Conservation (phyloP, 1,140 invertebrate species). For the Meteorus sp. region DNA sequence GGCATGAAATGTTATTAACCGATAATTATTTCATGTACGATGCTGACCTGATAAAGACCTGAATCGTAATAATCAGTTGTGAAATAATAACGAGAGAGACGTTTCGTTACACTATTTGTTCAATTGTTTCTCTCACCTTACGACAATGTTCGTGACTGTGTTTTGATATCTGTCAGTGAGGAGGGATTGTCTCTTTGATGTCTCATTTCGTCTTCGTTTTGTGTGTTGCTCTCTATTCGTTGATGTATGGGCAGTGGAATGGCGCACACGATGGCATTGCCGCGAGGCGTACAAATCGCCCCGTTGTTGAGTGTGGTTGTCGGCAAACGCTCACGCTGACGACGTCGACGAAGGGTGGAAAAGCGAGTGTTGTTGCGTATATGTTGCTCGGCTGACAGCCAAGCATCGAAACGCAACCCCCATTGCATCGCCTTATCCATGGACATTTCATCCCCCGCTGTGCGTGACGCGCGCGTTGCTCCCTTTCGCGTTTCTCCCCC, state of each 20-base stretch:
- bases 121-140: conserved; percentile 16
- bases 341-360: neutral
- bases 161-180: conserved; percentile 37
- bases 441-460: neutral
- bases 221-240: conserved; percentile 33
- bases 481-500: neutral
- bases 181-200: conserved; percentile 38
- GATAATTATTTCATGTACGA: too few relatives aligned
- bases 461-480: neutral
- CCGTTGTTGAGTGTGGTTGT: too few relatives aligned
- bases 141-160: conserved; percentile 28
- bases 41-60: too few relatives aligned
- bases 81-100: too few relatives aligned
- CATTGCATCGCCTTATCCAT: conserved; percentile 22
- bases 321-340: too few relatives aligned
- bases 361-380: neutral
- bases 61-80: too few relatives aligned
- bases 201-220: conserved; percentile 45
- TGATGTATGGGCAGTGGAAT: conserved; percentile 10
- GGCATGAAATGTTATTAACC: too few relatives aligned
- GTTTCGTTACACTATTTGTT: neutral
- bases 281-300: conserved; percentile 2
- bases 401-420: neutral
- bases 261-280: neutral
- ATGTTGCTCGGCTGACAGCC: neutral